Evolutionary conservation across 2,888 invertebrate species (phyloP).

Genomic region (Alloscopus bannaensis): DNA sequence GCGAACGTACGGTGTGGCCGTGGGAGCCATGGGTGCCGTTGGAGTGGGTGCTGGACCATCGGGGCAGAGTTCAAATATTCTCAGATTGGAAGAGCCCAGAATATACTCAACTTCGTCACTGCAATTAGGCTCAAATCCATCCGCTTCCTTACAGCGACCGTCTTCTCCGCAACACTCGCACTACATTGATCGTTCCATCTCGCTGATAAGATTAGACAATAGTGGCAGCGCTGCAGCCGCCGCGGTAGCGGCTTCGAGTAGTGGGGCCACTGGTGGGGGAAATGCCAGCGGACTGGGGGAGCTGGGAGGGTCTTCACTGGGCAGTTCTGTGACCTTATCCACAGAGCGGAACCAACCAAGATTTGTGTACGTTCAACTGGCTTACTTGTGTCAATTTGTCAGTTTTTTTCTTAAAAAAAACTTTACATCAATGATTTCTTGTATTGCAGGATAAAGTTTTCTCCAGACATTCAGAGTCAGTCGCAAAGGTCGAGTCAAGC

Average conservation of each 20-base stretch:
- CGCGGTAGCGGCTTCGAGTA: constrained; percentile 40
- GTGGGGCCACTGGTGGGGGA: constrained; percentile 53
- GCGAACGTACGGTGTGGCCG: constrained; percentile 65
- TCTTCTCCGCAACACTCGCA: constrained; percentile 71
- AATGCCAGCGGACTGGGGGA: constrained; percentile 35
- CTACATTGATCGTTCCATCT: constrained; percentile 72
- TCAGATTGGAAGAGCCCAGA: constrained; percentile 72
- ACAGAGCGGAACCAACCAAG: constrained; percentile 67
- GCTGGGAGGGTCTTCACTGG: constrained; percentile 50
- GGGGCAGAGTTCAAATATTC: constrained; percentile 66
- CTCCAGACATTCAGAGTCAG: constrained; percentile 62
- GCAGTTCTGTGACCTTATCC: constrained; percentile 69
- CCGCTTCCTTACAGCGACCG: constrained; percentile 67
- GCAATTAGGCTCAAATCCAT: constrained; percentile 69
- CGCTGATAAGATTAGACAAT: constrained; percentile 72
- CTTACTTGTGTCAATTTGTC: constrained; percentile 11
- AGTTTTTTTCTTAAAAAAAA: not conserved
- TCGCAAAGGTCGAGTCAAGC: constrained; percentile 50
- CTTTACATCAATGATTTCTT: not conserved
- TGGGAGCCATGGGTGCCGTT: constrained; percentile 59
- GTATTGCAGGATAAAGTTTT: constrained; percentile 61
- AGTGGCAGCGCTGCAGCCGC: constrained; percentile 61
- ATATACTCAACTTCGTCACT: constrained; percentile 72
- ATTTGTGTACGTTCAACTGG: constrained; percentile 61
- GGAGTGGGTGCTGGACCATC: constrained; percentile 56